A percentile compares a stretch with the other conserved stretches of the same genome.
Conservation (phyloP, 2,797 vertebrate species). For the Rhyacichthys aspro region DNA sequence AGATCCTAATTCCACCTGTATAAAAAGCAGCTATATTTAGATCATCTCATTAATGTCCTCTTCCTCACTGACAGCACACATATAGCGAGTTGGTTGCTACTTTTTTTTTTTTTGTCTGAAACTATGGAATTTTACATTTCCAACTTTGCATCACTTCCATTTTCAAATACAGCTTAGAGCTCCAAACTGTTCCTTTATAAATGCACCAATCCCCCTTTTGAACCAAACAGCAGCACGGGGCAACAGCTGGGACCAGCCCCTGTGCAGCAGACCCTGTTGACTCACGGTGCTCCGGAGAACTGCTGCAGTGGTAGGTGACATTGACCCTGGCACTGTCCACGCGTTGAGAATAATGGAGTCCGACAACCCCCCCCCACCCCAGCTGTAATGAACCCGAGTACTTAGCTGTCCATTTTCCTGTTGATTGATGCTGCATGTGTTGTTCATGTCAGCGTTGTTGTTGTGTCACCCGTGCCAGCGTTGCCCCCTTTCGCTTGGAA, state of each 20-base stretch:
- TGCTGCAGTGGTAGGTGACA: slow-evolving; percentile 24
- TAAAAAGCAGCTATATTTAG: no score
- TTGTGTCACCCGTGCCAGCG: slow-evolving; percentile 28
- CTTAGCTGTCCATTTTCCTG: slow-evolving; percentile 7
- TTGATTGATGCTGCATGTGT: slow-evolving; percentile 24
- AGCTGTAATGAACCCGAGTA: slow-evolving; percentile 1
- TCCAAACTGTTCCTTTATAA: no score
- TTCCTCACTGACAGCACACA: no score
- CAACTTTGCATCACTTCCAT: no score
- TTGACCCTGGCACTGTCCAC: slow-evolving; percentile 18
- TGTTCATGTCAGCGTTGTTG: slow-evolving; percentile 20
- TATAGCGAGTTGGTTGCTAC: no score
- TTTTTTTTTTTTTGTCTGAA: no score
- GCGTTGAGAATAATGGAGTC: slow-evolving; percentile 25
- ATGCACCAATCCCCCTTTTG: no score
- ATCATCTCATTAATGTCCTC: no score
- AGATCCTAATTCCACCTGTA: no score
- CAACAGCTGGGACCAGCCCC: not conserved
- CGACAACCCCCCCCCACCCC: not conserved
- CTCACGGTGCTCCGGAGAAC: slow-evolving; percentile 27
- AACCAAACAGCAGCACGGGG: not conserved
- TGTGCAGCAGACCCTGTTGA: slow-evolving; percentile 21
- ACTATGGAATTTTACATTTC: no score
- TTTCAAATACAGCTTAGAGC: no score
- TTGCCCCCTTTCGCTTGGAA: slow-evolving; percentile 51